These are phyloP conservation scores for Carassius carassius DNA, from an alignment of 2,113 vertebrate species.

Conservation along the genomic window DNA sequence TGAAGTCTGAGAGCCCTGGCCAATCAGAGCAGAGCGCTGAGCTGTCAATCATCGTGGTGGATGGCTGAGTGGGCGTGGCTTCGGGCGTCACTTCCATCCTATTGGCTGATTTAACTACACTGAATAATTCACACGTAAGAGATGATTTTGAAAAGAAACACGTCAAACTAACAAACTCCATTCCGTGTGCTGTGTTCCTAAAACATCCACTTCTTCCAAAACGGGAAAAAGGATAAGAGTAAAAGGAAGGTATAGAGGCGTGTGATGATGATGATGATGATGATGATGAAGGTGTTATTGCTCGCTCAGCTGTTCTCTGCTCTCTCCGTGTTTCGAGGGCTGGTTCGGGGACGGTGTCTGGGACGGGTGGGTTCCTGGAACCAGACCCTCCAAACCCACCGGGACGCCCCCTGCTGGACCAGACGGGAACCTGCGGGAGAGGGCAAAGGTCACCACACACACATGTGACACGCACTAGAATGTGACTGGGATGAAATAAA, in stretches of 20 bases:
- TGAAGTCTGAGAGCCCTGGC: not conserved
- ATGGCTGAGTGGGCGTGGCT: constrained; percentile 35
- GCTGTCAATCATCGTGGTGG: not conserved
- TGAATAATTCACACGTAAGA: not conserved
- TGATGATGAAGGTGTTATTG: constrained; percentile 82
- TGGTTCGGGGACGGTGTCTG: constrained; percentile 95
- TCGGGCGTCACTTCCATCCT: constrained; percentile 49
- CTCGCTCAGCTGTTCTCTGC: constrained; percentile 94
- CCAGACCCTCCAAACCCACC: constrained; percentile 86
- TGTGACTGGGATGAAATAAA: too few relatives aligned
- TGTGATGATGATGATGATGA: constrained; percentile 76
- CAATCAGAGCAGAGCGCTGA: not conserved
- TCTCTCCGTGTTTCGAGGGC: constrained; percentile 93
- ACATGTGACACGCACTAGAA: too few relatives aligned
- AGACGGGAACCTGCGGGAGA: constrained; percentile 84
- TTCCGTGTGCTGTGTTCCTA: too few relatives aligned
- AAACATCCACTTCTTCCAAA: not conserved
- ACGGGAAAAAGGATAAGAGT: not conserved
- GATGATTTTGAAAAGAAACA: constrained; percentile 53
- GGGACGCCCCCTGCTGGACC: constrained; percentile 86
- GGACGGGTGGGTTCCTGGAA: constrained; percentile 85
- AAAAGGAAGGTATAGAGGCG: not conserved
- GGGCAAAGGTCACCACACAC: constrained; percentile 27
- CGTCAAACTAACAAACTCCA: constrained; percentile 32
- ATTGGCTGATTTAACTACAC: constrained; percentile 68